Base-by-base conservation (phyloP, 2,888 invertebrate genomes). In the Monopis laevigella region DNA sequence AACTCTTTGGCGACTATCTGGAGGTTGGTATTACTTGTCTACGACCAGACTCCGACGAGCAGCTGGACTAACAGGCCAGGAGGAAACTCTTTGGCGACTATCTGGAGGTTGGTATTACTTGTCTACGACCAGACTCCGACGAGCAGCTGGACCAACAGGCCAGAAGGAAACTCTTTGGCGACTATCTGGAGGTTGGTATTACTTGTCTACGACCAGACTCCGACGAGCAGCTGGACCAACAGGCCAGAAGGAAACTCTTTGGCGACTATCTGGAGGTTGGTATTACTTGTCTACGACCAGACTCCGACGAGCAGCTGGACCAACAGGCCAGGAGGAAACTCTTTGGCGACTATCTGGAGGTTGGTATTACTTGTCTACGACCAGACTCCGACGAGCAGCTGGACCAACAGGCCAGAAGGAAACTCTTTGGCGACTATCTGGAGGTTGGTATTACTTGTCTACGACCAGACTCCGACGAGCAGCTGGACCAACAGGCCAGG, bases 131-230 rank as follows among this genome's bases (percentile, higher is more conserved):
- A 19, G 72, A 71, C 18, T 81, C 82, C 40, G 82, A 84, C 38
- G 82, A 73, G 45, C 82, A 85, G 45, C 81, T 91, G 28, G 89
- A 89, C 59, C 88, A 88, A 41, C 84, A 86, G 21, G 90, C 89
- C 40, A 86, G 90, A 46, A 83, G 86, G 55, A 87, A 89, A 56
- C 85, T 97, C 52, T 87, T 96, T 51, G 87, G 89, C 56, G 93
- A 94, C 71, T 97, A 96, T 71, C 83, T 96, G 59, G 95, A 96
- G 78, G 93, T 92, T n/a, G n/a, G n/a, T n/a, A n/a, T n/a, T n/a
- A n/a, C n/a, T n/a, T n/a, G n/a, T n/a, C n/a, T n/a, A 49, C 86
- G 88, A 54, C 82, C 81, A 19, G 72, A 71, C 18, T 81, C 82
- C 40, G 82, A 84, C 38, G 82, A 73, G 45, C 82, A 85, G 45